Conservation (phyloP, 1,140 invertebrate species). For the Thaumetopoea pityocampa region DNA sequence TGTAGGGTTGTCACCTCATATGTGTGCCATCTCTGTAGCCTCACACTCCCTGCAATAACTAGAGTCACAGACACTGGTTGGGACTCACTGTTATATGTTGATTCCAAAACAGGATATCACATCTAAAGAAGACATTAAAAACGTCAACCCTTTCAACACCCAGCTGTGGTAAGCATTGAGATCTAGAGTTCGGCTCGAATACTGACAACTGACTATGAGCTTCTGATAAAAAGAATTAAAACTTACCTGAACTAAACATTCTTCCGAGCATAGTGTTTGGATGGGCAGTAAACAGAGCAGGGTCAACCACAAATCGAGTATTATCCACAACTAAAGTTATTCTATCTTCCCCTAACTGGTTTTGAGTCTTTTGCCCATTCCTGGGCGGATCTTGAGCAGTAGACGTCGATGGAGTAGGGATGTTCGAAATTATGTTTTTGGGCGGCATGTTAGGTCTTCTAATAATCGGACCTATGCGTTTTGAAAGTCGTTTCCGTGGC, state of each 20-base stretch:
- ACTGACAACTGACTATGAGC: neutral
- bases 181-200: too few species aligned
- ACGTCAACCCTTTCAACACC: too few species aligned
- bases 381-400: constrained; percentile 47
- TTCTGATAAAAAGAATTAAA: constrained; percentile 4
- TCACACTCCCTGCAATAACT: too few species aligned
- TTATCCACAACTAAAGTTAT: constrained; percentile 96
- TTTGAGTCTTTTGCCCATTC: constrained; percentile 46
- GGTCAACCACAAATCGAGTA: constrained; percentile 94
- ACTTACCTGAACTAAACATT: constrained; percentile 94
- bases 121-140: too few species aligned
- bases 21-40: too few species aligned
- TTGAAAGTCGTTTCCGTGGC: constrained; percentile 56
- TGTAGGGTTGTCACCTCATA: too few species aligned
- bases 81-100: too few species aligned
- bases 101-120: too few species aligned
- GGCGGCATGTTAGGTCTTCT: constrained; percentile 44
- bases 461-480: constrained; percentile 47
- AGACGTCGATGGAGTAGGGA: constrained; percentile 51
- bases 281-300: constrained; percentile 91
- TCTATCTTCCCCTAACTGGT: constrained; percentile 80
- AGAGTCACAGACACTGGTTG: too few species aligned
- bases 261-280: constrained; percentile 96
- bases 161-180: too few species aligned
- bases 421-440: constrained; percentile 42